Evolutionary conservation across 2,113 vertebrate genomes (phyloP).

Genomic region (Thunnus thynnus): DNA sequence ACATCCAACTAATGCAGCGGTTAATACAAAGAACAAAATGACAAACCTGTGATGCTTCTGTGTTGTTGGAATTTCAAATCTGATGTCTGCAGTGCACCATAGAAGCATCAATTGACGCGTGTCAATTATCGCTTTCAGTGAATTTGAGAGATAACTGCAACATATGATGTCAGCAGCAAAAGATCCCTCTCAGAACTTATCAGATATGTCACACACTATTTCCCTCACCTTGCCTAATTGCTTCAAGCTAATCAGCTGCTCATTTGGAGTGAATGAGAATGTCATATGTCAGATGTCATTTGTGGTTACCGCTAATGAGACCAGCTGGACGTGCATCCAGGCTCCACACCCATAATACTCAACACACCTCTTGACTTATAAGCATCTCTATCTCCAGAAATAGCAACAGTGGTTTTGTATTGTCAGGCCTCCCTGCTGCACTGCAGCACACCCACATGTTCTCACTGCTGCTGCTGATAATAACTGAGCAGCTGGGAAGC

Average conservation of each 20-base stretch:
- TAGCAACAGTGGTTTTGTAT: slow-evolving; percentile 68
- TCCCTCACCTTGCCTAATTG: slow-evolving; percentile 14
- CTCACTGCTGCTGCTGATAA: slow-evolving; percentile 36
- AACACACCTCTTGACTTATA: slow-evolving; percentile 48
- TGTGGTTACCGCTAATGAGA: slow-evolving; percentile 43
- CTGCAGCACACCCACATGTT: slow-evolving; percentile 76
- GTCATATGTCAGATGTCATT: slow-evolving; percentile 34
- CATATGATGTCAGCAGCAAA: slow-evolving; percentile 6
- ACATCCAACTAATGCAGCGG: too few species aligned
- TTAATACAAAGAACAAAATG: too few species aligned
- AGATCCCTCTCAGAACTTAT: background rate
- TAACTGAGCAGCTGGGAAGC: slow-evolving; percentile 36
- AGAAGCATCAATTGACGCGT: too few species aligned
- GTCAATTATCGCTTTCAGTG: too few species aligned
- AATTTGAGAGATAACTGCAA: background rate
- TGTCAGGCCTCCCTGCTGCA: slow-evolving; percentile 72
- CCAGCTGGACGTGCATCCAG: slow-evolving; percentile 31
- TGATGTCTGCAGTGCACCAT: too few species aligned
- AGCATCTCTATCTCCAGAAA: slow-evolving; percentile 60
- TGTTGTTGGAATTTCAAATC: too few species aligned
- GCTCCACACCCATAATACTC: slow-evolving; percentile 43
- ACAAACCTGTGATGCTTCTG: too few species aligned
- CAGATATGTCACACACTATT: slow-evolving; percentile 30
- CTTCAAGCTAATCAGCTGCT: background rate
- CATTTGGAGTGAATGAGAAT: slow-evolving; percentile 10